Conservation (phyloP, 1,140 invertebrate species). For the Ceratina calcarata region DNA sequence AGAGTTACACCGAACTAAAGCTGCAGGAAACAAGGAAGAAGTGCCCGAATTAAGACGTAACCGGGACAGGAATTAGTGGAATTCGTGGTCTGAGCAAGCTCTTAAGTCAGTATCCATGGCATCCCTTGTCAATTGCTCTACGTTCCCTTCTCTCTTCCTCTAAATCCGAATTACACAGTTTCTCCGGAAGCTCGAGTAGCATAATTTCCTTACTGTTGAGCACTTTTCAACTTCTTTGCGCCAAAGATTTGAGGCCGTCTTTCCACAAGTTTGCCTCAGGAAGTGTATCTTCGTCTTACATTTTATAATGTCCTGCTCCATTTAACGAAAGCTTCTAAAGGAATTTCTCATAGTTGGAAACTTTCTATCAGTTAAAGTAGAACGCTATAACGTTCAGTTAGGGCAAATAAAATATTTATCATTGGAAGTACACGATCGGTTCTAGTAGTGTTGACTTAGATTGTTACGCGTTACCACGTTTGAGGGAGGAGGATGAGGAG, state of each 20-base stretch:
- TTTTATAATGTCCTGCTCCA: neutral
- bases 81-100: slow-evolving; percentile 15
- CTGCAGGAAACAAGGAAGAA: neutral
- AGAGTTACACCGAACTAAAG: neutral
- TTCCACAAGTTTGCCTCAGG: neutral
- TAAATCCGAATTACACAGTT: neutral
- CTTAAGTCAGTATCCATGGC: neutral
- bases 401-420: neutral
- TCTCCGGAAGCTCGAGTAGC: neutral
- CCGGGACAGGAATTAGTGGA: neutral
- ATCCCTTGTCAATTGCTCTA: neutral
- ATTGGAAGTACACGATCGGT: neutral
- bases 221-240: neutral
- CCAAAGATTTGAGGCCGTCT: slow-evolving; percentile 1
- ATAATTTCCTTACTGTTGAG: slow-evolving; percentile 7
- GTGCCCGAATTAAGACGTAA: neutral
- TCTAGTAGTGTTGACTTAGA: neutral
- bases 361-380: neutral
- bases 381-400: neutral
- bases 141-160: neutral
- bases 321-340: neutral
- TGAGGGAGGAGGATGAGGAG: neutral
- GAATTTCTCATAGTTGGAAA: neutral
- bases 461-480: neutral
- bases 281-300: neutral